Base-by-base conservation (phyloP, 2,888 invertebrate species). In the Hemaris fuciformis region DNA sequence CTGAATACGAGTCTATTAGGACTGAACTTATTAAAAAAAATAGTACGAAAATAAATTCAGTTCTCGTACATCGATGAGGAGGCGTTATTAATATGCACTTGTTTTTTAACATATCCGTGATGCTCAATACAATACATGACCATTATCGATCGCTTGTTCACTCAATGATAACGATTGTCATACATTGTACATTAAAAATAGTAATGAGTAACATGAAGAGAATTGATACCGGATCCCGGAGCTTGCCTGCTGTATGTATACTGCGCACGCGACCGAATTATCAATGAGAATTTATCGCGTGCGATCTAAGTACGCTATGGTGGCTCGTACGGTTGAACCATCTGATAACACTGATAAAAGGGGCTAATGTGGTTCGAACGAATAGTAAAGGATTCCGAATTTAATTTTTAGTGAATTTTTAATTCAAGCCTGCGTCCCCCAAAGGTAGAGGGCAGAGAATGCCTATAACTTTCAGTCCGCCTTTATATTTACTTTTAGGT, bases 201-300 rank as follows among this genome's bases (percentile, higher is more conserved):
- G 41, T 53, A 60, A 53, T 60, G 60, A 60, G 48, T 25, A 41
- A 46, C 31, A 25, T 59, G 31, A 22, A 5, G 23, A 57, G 41
- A 57, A 57, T 62, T 61, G 64, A 64, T 68, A 68, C 70, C 69
- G 71, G 72, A 71, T 68, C 65, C 66, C 68, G 65, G 67, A 67
- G 62, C 62, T 46, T 20, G 41, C 15, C 42, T 56, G 31, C 45
- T 34, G n/a, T n/a, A n/a, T 23, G 59, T 25, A 53, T 60, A n/a
- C 57, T 60, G 64, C 62, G 66, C 58, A 7, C 57, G 62, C 62
- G 68, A 63, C 48, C 45, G 46, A 57, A 68, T 68, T 74, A 69
- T 66, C 63, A 70, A 75, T 72, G 69, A 73, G 68, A 22, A 53
- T 34, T 43, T 56, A 59, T 62, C 59, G 59, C 8, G 56, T 18